These are phyloP conservation scores for Nomada fucata DNA, from an alignment of 2,888 invertebrate species.

Conservation along the genomic window DNA sequence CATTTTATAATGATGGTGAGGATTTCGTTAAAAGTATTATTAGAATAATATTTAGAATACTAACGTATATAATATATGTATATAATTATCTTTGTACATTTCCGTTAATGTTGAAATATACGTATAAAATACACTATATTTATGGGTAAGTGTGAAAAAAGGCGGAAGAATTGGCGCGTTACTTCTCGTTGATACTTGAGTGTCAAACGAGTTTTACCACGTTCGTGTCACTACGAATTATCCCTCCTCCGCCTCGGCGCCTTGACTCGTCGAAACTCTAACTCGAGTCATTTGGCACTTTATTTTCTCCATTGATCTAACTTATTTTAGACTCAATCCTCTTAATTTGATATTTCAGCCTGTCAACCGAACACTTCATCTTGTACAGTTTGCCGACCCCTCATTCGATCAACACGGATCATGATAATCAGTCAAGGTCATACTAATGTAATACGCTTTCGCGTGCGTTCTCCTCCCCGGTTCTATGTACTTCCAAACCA, in stretches of 20 bases:
- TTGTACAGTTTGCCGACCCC: constrained; percentile 51
- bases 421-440: constrained; percentile 53
- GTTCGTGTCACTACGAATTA: constrained; percentile 16
- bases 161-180: constrained; percentile 3
- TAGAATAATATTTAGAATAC: constrained; percentile 32
- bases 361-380: constrained; percentile 53
- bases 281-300: constrained; percentile 38
- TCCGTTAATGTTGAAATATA: constrained; percentile 43
- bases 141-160: constrained; percentile 42
- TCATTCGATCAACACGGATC: constrained; percentile 49
- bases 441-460: constrained; percentile 39
- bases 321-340: constrained; percentile 45
- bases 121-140: constrained; percentile 38
- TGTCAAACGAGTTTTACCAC: background rate
- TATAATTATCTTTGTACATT: constrained; percentile 54
- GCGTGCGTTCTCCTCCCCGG: constrained; percentile 40
- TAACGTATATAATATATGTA: constrained; percentile 34
- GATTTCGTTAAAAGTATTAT: constrained; percentile 33
- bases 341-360: constrained; percentile 57
- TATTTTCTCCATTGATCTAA: constrained; percentile 42
- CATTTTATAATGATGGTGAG: constrained; percentile 75
- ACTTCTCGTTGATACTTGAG: background rate
- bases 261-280: background rate
- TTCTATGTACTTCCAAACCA: constrained; percentile 38
- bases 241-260: background rate